Percentiles rank a stretch among this genome's conserved stretches.
Evolutionary conservation across 2,113 vertebrate genomes (phyloP).

Genomic region (Cyanocitta stelleri): DNA sequence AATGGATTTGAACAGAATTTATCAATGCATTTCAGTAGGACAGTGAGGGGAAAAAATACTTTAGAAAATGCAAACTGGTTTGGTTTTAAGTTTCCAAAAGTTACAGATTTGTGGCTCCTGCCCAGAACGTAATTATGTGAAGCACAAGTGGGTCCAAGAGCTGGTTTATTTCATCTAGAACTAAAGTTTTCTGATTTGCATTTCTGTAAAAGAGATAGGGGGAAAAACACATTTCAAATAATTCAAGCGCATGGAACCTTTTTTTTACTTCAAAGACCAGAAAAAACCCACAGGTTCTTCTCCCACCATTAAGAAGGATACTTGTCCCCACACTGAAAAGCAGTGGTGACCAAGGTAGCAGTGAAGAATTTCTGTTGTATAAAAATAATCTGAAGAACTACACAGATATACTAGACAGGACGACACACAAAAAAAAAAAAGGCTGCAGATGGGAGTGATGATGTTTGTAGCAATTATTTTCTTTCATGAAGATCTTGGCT

Average conservation of each 20-base stretch:
- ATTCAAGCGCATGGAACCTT: background rate
- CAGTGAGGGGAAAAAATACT: background rate
- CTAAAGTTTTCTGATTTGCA: background rate
- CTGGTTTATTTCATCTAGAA: background rate
- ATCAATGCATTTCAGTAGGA: rapidly evolving
- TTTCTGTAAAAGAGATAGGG: background rate
- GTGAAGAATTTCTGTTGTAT: background rate
- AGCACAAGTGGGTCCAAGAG: background rate
- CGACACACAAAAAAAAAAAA: background rate
- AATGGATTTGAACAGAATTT: background rate
- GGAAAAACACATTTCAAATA: background rate
- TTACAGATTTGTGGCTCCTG: background rate
- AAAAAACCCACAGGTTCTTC: background rate
- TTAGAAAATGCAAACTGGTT: background rate
- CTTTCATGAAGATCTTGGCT: background rate
- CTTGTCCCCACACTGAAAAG: background rate
- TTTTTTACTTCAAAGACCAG: background rate
- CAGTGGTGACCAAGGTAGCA: background rate
- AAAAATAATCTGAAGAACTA: background rate
- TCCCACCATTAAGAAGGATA: background rate
- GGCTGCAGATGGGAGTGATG: background rate
- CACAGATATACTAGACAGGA: background rate
- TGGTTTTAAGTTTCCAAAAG: background rate
- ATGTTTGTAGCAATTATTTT: background rate
- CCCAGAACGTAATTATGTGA: background rate